Percentiles rank a stretch among this genome's conserved stretches.
These are phyloP conservation scores for Sorex araneus DNA, from an alignment of 2,113 vertebrate genomes.

Conservation along the genomic window DNA sequence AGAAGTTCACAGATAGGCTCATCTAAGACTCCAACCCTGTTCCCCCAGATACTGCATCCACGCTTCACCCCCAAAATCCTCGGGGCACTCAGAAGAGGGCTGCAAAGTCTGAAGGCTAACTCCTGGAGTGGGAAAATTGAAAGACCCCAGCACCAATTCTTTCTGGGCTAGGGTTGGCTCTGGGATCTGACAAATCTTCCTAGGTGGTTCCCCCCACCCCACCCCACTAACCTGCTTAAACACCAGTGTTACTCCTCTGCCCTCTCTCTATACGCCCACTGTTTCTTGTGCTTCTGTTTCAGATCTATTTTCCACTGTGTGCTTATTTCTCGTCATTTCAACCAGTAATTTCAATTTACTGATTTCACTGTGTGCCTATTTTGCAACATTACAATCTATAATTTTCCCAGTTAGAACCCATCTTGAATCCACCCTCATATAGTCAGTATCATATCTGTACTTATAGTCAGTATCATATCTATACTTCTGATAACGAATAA, in stretches of 20 bases:
- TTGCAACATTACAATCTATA: neutral
- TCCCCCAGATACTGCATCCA: neutral
- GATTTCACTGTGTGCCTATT: neutral
- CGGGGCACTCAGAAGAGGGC: neutral
- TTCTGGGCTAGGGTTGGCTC: neutral
- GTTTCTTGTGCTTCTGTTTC: conserved; percentile 4
- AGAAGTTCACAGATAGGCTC: conserved; percentile 7
- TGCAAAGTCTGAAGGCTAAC: neutral
- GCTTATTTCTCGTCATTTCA: neutral
- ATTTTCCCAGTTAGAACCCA: no score
- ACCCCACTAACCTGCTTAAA: neutral
- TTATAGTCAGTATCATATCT: conserved; percentile 15
- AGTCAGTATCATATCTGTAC: neutral
- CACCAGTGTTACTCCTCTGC: neutral
- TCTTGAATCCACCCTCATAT: conserved; percentile 20
- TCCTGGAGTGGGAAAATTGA: neutral
- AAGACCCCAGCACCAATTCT: neutral
- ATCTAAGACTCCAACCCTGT: neutral
- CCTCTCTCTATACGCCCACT: no score
- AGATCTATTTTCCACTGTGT: neutral
- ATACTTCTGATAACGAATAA: neutral
- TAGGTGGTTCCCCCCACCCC: neutral
- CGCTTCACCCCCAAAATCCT: neutral
- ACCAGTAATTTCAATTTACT: neutral
- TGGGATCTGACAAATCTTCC: neutral